Evolutionary conservation across 2,888 invertebrate genomes (phyloP).

Genomic region (Exephanes ischioxanthus): DNA sequence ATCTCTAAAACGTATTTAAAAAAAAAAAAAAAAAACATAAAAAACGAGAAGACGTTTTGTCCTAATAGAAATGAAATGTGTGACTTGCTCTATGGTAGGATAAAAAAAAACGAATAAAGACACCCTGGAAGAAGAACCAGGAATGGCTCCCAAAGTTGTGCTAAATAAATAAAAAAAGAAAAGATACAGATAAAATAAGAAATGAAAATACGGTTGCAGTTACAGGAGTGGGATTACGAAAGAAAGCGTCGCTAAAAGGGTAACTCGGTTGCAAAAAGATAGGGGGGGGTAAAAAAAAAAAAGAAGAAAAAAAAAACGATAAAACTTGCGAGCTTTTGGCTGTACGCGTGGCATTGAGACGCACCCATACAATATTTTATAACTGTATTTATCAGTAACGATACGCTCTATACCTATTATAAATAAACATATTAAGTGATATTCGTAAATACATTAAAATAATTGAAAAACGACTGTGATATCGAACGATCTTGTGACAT

Average conservation of each 20-base stretch:
- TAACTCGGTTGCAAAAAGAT: conserved; percentile 22
- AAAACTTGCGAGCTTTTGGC: conserved; percentile 68
- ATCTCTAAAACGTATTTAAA: conserved; percentile 47
- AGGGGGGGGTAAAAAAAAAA: conserved; percentile 14
- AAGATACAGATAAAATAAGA: conserved; percentile 57
- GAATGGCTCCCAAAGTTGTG: conserved; percentile 47
- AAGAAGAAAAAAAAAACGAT: conserved; percentile 18
- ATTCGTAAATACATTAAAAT: conserved; percentile 80
- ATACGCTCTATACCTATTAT: conserved; percentile 80
- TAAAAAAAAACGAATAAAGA: conserved; percentile 23
- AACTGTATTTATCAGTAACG: conserved; percentile 82
- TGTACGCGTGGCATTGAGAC: conserved; percentile 75
- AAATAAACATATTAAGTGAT: conserved; percentile 81
- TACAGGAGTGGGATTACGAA: conserved; percentile 77
- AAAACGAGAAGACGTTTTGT: conserved; percentile 48
- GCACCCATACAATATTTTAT: conserved; percentile 83
- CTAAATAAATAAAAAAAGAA: conserved; percentile 52
- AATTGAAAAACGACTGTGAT: conserved; percentile 84
- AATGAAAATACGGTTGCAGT: conserved; percentile 82
- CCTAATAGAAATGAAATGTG: conserved; percentile 57
- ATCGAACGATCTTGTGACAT: conserved; percentile 85
- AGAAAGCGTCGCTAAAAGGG: conserved; percentile 52
- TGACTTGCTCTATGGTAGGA: conserved; percentile 45
- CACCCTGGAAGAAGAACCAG: conserved; percentile 21
- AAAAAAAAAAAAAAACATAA: conserved; percentile 28